Evolutionary conservation across 1,140 invertebrate genomes (phyloP), one percentile per base, ranked within the genome.

Genomic region (Brachionus asplanchnoidis): DNA sequence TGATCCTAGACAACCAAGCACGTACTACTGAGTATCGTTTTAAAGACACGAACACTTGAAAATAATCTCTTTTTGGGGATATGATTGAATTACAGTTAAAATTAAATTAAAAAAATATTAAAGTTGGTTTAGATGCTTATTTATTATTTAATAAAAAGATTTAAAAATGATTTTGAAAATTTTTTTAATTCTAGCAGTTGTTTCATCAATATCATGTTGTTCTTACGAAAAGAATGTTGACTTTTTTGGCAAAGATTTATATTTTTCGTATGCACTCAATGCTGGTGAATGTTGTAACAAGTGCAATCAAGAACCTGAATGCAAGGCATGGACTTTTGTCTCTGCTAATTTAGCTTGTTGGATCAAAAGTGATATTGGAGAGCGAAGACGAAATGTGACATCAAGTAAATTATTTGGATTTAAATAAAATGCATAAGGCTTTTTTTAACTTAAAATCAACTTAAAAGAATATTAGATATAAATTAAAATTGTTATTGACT

Each of bases 61-160:
- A 68, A 68, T 68, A 40, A 68, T 32, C 66, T 14, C 14, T 32
- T 68, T 14, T 68, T 14, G 8, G 5, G 28, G 11, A 32, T 28
- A 14, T 14, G 66, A 68, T 68, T 68, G 12, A 68, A 17, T 68
- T 68, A 68, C 66, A 68, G 7, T 73, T 40, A 73, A 42, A 40
- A 40, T 23, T 42, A 32, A 32, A 32, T 68, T 68, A 68, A 11
- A 68, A 68, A 36, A 6, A 28, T 68, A 23, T 28, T n/a, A 26
- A 68, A 68, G 12, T 32, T 32, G 32, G 12, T 8, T 20, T 60
- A 17, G 20, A 20, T 60, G 9, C 53, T 60, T 20, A 23, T 56
- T 56, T 56, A 68, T 68, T 73, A 73, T 73, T 73, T 73, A 73
- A 73, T 42, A 73, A 40, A 73, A 73, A 42, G 68, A 73, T 73